Evolutionary conservation across 1,140 invertebrate genomes (phyloP), one percentile per base, ranked within the genome.

Genomic region (Mya arenaria): DNA sequence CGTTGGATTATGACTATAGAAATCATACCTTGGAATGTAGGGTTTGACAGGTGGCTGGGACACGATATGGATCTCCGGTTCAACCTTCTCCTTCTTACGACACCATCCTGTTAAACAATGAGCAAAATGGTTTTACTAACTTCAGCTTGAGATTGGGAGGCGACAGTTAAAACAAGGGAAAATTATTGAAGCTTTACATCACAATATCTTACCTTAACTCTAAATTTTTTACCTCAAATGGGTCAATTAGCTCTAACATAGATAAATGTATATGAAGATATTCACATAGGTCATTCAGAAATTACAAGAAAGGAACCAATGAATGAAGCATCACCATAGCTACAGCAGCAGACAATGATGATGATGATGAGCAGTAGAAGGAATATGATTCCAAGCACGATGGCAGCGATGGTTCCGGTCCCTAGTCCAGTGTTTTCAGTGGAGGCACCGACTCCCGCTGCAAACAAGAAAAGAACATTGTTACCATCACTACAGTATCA

Each of bases 301-400:
- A n/a, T n/a, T n/a, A n/a, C n/a, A n/a, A n/a, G n/a, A n/a, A n/a
- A n/a, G n/a, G n/a, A n/a, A n/a, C n/a, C n/a, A n/a, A n/a, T n/a
- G n/a, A n/a, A n/a, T n/a, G 68, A 48, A 34, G n/a, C 37, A 58
- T 19, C 32, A 80, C 77, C 77, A 41, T 80, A 80, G 52, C 52
- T 80, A 37, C 77, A 80, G 55, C 77, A 80, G 77, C 77, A 80
- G 65, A 80, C 77, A 28, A 80, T 68, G 55, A 80, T 80, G 65
- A 80, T 80, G 65, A 80, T 80, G 19, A 80, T 71, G 1, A 80
- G 52, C 25, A 80, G 44, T 25, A 80, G 3, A 10, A 80, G 28
- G 65, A 80, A 80, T 32, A 80, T 71, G 37, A 80, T 80, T 4
- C 77, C 77, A 28, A 80, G 77, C 5, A 80, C 77, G 62, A 80